Percentiles rank a stretch among this genome's conserved stretches.
Evolutionary conservation across 2,888 invertebrate species (phyloP).

Genomic region (Lithophane socia): DNA sequence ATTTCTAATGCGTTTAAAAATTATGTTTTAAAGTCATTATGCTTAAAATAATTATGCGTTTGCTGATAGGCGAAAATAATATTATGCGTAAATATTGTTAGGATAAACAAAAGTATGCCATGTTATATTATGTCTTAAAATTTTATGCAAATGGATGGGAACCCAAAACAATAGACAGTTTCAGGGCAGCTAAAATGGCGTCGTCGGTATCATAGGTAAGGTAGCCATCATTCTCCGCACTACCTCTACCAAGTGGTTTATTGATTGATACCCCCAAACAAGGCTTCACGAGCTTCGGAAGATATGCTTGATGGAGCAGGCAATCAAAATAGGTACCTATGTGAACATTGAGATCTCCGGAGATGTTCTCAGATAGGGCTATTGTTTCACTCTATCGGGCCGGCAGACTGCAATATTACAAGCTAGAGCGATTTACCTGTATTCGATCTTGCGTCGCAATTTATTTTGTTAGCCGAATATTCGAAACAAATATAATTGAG

Average conservation of each 20-base stretch:
- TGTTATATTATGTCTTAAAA: too few species aligned
- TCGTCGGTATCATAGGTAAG: background rate
- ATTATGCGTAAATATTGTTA: too few species aligned
- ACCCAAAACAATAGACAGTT: background rate
- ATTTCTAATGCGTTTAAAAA: too few species aligned
- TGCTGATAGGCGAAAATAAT: too few species aligned
- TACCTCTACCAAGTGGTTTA: slow-evolving; percentile 13
- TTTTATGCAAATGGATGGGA: too few species aligned
- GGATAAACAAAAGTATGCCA: too few species aligned
- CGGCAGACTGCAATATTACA: slow-evolving; percentile 51
- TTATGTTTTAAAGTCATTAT: too few species aligned
- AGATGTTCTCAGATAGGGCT: slow-evolving; percentile 29
- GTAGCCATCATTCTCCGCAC: background rate
- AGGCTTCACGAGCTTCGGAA: slow-evolving; percentile 37
- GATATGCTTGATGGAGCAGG: slow-evolving; percentile 65
- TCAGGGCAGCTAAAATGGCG: background rate
- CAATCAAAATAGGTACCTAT: slow-evolving; percentile 52
- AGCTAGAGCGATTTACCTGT: slow-evolving; percentile 15
- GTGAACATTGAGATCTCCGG: slow-evolving; percentile 45
- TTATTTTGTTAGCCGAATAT: slow-evolving; percentile 21
- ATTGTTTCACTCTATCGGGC: slow-evolving; percentile 42
- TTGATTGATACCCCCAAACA: slow-evolving; percentile 47
- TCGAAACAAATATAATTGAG: slow-evolving; percentile 21
- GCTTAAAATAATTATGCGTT: too few species aligned
- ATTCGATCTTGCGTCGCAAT: slow-evolving; percentile 25